phyloP scores from a whole-genome alignment of 2,113 vertebrate species.

The Myocastor coypus region DNA sequence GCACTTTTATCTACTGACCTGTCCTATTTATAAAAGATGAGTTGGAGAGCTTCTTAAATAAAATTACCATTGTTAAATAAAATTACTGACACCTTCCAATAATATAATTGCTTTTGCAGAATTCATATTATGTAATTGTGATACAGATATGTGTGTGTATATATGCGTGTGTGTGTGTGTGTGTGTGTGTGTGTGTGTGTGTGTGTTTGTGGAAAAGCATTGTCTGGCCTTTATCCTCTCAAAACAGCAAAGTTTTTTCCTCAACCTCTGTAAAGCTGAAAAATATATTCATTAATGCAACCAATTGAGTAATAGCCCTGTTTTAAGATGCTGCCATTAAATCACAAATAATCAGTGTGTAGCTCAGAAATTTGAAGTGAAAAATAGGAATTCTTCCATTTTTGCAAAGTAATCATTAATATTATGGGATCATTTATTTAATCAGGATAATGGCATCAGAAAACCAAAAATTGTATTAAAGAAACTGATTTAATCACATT shows the following conservation, averaged over 20 bases:
- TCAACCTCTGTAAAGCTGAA: neutral
- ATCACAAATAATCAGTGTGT: slow-evolving; percentile 51
- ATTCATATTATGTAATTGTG: too few relatives aligned
- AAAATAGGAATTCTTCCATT: slow-evolving; percentile 56
- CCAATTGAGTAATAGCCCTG: neutral
- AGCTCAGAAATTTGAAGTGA: slow-evolving; percentile 31
- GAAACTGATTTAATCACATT: slow-evolving; percentile 14
- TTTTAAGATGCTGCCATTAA: slow-evolving; percentile 29
- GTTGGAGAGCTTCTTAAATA: neutral
- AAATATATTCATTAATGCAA: slow-evolving; percentile 20
- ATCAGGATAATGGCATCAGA: slow-evolving; percentile 35
- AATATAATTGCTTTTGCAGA: neutral
- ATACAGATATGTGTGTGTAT: too few relatives aligned
- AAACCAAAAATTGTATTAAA: slow-evolving; percentile 60
- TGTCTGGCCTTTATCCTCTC: neutral
- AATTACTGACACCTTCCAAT: neutral
- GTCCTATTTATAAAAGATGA: neutral
- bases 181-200: too few relatives aligned
- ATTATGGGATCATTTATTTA: slow-evolving; percentile 56
- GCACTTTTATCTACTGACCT: neutral
- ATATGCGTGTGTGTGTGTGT: too few relatives aligned
- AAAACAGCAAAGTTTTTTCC: neutral
- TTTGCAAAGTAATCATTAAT: slow-evolving; percentile 53
- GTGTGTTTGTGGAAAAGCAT: too few relatives aligned
- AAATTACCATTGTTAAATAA: neutral